Conservation (phyloP, 2,113 vertebrate genomes). For the Narcine bancroftii region DNA sequence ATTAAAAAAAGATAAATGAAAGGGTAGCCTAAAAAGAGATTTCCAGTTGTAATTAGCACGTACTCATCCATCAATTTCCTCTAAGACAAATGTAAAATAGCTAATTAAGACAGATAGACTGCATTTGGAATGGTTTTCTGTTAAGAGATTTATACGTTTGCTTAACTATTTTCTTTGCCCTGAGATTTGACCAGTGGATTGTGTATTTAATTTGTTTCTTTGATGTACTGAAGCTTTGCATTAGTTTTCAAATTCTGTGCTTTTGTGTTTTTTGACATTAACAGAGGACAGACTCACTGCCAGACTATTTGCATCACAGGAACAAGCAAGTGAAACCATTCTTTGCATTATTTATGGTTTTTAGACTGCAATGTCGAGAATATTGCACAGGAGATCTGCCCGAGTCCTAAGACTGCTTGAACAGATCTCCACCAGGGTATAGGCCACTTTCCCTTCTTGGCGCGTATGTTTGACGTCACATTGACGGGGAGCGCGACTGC, state of each 20-base stretch:
- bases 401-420: too few relatives aligned
- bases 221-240: neutral
- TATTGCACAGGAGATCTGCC: too few relatives aligned
- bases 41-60: conserved; percentile 9
- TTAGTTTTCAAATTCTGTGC: neutral
- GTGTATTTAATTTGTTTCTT: neutral
- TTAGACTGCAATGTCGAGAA: too few relatives aligned
- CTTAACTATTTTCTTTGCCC: neutral
- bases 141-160: neutral
- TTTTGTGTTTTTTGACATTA: neutral
- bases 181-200: neutral
- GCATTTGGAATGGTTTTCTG: neutral
- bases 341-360: neutral
- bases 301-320: neutral
- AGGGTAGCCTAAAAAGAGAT: neutral
- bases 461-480: too few relatives aligned
- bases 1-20: conserved; percentile 17
- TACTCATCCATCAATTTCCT: conserved; percentile 20
- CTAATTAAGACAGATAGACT: conserved; percentile 7
- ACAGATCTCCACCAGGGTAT: too few relatives aligned
- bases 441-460: too few relatives aligned
- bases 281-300: neutral
- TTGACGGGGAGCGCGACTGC: too few relatives aligned
- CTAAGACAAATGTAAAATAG: neutral
- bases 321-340: neutral